phyloP scores from a whole-genome alignment of 2,113 vertebrate species.

The Eptesicus fuscus region DNA sequence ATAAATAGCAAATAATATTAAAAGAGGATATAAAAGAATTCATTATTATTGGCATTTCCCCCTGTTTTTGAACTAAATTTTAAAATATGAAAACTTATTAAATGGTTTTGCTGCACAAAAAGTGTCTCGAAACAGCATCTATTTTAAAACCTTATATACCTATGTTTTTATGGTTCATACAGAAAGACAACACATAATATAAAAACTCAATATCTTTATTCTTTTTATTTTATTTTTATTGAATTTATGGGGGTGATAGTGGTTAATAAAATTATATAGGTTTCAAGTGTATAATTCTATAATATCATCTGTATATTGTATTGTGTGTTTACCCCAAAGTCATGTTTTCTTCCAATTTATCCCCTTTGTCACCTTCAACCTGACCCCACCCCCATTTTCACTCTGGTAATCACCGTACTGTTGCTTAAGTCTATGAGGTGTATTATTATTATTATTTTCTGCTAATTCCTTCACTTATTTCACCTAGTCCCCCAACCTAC shows the following conservation, averaged over 20 bases:
- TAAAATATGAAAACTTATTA: slow-evolving; percentile 9
- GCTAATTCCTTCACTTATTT: not conserved
- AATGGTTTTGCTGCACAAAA: not conserved
- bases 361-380: not conserved
- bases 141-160: not conserved
- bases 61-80: not conserved
- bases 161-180: not conserved
- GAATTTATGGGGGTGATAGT: not conserved
- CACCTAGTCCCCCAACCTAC: not conserved
- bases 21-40: not conserved
- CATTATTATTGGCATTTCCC: not conserved
- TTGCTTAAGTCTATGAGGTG: not conserved
- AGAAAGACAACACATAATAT: not conserved
- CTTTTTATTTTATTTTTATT: not conserved
- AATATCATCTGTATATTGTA: not conserved
- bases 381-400: not conserved
- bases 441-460: too few relatives aligned
- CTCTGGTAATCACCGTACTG: not conserved
- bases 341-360: not conserved
- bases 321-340: not conserved
- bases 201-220: not conserved
- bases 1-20: not conserved
- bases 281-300: not conserved
- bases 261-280: not conserved
- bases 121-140: not conserved